Percentiles rank a stretch among this genome's conserved stretches.
Evolutionary conservation across 2,797 vertebrate genomes (phyloP).

Genomic region (Peromyscus eremicus): DNA sequence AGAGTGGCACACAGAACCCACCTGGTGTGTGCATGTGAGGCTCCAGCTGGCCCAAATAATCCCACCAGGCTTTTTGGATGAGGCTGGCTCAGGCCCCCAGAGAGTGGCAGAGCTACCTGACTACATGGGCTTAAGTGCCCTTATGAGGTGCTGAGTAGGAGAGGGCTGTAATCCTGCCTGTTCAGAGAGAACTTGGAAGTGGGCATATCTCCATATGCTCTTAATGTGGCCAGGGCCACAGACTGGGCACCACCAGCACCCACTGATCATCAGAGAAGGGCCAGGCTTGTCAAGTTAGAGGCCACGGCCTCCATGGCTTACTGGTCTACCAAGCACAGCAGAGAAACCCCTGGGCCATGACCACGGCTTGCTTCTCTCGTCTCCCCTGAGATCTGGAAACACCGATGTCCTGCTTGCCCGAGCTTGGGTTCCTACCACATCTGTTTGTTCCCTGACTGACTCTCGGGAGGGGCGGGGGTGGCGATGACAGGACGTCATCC

Average conservation of each 20-base stretch:
- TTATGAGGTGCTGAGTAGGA: neutral
- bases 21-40: accelerated
- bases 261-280: too few relatives aligned
- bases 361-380: accelerated
- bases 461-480: neutral
- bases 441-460: neutral
- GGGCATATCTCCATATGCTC: neutral
- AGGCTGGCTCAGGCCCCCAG: neutral
- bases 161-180: constrained; percentile 52
- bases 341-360: neutral
- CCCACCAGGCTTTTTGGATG: neutral
- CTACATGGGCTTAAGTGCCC: constrained; percentile 56
- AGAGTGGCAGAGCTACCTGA: neutral
- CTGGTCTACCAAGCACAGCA: neutral
- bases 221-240: neutral
- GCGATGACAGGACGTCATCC: constrained; percentile 70
- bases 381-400: neutral
- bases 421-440: constrained; percentile 14
- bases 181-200: neutral
- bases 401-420: accelerated
- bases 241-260: neutral
- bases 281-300: neutral
- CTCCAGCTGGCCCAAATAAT: accelerated
- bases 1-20: neutral
- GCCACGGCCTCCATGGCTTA: neutral